phyloP scores from a whole-genome alignment of 92 coral and sea anemone genomes.

The Blastomussa wellsi region DNA sequence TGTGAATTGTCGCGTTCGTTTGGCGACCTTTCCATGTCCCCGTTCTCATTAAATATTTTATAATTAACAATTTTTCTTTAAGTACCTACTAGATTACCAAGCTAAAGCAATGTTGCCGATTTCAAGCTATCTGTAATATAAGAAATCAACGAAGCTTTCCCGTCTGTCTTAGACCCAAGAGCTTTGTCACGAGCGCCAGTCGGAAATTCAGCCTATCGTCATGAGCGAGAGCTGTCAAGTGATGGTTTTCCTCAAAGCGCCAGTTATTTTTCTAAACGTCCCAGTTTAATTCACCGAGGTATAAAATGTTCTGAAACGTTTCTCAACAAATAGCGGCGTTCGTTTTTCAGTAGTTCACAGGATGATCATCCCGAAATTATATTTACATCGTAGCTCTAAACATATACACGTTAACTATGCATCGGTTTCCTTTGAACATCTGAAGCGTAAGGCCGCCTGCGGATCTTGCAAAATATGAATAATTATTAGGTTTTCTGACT shows the following conservation, averaged over 20 bases:
- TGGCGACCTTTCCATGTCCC: conserved; percentile 67
- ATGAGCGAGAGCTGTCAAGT: background rate
- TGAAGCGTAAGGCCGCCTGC: conserved; percentile 64
- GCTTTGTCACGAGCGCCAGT: conserved; percentile 16
- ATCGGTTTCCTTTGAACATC: conserved; percentile 77
- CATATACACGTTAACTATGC: conserved; percentile 71
- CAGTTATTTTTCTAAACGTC: background rate
- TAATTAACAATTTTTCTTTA: conserved; percentile 60
- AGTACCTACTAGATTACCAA: conserved; percentile 49
- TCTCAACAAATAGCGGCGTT: background rate
- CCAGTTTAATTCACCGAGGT: background rate
- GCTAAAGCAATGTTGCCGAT: conserved; percentile 40
- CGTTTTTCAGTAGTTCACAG: conserved; percentile 22
- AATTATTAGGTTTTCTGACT: conserved; percentile 30
- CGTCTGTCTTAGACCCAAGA: conserved; percentile 17
- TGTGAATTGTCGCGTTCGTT: conserved; percentile 58
- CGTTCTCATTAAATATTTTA: conserved; percentile 71
- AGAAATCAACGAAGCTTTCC: conserved; percentile 47
- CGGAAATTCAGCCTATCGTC: background rate
- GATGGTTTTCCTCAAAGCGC: background rate
- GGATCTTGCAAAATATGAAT: conserved; percentile 42
- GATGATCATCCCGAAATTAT: conserved; percentile 60
- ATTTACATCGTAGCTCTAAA: conserved; percentile 61
- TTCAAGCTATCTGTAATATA: conserved; percentile 39
- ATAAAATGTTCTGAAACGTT: background rate